Evolutionary conservation across 2,888 invertebrate species (phyloP).

Genomic region (Trissoscelio sp.): DNA sequence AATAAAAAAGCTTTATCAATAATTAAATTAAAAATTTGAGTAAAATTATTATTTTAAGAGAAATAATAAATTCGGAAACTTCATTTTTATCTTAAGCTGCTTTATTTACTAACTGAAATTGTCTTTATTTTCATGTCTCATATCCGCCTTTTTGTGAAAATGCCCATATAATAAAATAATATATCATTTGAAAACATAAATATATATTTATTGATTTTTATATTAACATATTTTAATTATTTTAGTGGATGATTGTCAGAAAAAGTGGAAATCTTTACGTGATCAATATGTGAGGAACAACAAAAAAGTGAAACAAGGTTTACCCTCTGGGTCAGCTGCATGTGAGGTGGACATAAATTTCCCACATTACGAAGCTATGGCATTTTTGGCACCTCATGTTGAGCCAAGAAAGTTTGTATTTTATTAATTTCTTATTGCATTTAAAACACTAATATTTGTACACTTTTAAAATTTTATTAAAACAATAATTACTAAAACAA

Average conservation of each 20-base stretch:
- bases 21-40: too few relatives aligned
- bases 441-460: not conserved
- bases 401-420: conserved; percentile 4
- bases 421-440: not conserved
- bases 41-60: too few relatives aligned
- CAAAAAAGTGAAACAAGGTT: not conserved
- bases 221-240: not conserved
- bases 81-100: too few relatives aligned
- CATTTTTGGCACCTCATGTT: conserved; percentile 1
- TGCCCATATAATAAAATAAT: too few relatives aligned
- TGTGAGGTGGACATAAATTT: not conserved
- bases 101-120: too few relatives aligned
- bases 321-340: conserved; percentile 12
- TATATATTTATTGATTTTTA: not conserved
- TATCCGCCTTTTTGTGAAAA: too few relatives aligned
- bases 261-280: conserved; percentile 5
- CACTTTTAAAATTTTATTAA: not conserved
- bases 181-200: not conserved
- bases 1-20: too few relatives aligned
- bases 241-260: conserved; percentile 5
- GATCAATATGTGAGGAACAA: not conserved
- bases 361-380: conserved; percentile 2
- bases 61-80: too few relatives aligned
- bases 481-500: too few relatives aligned
- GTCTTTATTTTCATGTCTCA: too few relatives aligned